Conservation (phyloP, 2,888 invertebrate species). For the Sesia bembeciformis region DNA sequence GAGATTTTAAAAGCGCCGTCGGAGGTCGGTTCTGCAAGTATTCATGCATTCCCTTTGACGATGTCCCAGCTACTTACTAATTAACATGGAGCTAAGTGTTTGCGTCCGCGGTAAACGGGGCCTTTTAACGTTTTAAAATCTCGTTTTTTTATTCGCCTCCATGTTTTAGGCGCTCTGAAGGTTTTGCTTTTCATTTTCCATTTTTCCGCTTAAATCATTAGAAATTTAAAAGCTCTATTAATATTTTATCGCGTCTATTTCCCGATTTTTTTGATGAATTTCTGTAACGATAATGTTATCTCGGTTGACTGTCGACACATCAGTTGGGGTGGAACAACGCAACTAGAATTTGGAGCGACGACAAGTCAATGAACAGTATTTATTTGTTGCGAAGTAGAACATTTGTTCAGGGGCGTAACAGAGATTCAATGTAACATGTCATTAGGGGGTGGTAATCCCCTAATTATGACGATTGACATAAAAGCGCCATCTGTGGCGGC, state of each 20-base stretch:
- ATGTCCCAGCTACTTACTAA: conserved; percentile 69
- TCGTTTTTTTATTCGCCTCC: conserved; percentile 42
- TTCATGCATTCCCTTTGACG: conserved; percentile 75
- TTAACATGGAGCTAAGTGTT: conserved; percentile 72
- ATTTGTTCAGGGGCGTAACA: conserved; percentile 67
- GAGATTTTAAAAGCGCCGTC: conserved; percentile 66
- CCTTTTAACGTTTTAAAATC: conserved; percentile 71
- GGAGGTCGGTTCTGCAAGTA: conserved; percentile 62
- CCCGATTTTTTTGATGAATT: too few species aligned
- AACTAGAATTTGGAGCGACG: background rate
- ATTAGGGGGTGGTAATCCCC: conserved; percentile 68
- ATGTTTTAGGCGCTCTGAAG: conserved; percentile 58
- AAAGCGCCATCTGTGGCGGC: conserved; percentile 68
- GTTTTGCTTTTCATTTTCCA: conserved; percentile 53
- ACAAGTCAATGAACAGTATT: conserved; percentile 51
- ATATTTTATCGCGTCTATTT: too few species aligned
- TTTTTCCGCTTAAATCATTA: conserved; percentile 53
- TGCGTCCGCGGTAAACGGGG: conserved; percentile 71
- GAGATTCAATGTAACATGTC: conserved; percentile 67
- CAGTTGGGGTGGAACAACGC: background rate
- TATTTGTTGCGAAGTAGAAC: conserved; percentile 39
- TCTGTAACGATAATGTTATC: background rate
- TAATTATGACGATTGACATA: conserved; percentile 74
- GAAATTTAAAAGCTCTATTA: background rate
- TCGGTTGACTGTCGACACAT: background rate